Evolutionary conservation across 1,140 invertebrate species (phyloP).

Genomic region (Fopius arisanus): DNA sequence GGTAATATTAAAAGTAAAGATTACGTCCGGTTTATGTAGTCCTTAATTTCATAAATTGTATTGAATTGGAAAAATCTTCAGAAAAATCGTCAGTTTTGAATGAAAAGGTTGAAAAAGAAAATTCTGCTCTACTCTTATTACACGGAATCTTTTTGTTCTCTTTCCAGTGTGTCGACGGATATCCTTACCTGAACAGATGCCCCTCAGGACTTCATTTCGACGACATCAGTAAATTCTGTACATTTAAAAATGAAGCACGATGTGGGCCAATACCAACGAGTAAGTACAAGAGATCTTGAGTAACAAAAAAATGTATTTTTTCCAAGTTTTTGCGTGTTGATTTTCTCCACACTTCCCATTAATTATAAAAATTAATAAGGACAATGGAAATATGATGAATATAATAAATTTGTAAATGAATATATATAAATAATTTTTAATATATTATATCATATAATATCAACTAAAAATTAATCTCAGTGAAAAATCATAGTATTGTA

Average conservation of each 20-base stretch:
- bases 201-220: conserved; percentile 90
- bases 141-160: not conserved
- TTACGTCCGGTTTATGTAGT: no score
- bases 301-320: conserved; percentile 12
- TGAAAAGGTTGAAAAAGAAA: not conserved
- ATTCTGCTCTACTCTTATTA: not conserved
- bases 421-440: no score
- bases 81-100: no score
- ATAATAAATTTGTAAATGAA: no score
- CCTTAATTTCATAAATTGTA: no score
- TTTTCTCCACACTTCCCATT: no score
- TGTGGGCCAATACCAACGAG: conserved; percentile 88
- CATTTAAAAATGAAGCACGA: conserved; percentile 89
- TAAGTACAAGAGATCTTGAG: conserved; percentile 67
- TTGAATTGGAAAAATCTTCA: no score
- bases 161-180: conserved; percentile 83
- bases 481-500: not conserved
- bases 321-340: no score
- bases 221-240: conserved; percentile 89
- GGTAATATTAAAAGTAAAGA: no score
- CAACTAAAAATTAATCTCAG: not conserved
- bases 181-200: conserved; percentile 85
- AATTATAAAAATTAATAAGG: no score
- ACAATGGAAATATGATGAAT: no score
- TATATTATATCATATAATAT: not conserved